Percentiles rank a stretch among this genome's conserved stretches.
Conservation (phyloP, 2,113 vertebrate genomes). For the Microcebus murinus region DNA sequence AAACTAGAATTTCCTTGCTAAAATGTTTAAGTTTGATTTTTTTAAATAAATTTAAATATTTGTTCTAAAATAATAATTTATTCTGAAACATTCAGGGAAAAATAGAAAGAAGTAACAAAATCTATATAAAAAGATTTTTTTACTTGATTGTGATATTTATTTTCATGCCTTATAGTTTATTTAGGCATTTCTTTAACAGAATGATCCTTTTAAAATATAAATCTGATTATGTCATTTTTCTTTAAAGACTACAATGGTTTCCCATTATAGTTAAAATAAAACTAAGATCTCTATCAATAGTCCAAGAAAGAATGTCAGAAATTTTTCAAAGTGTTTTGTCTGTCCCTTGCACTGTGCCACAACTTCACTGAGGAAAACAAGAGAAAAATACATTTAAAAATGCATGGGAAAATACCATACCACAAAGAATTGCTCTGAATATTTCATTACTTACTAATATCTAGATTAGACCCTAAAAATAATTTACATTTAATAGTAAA, state of each 20-base stretch:
- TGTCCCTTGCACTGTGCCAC: not conserved
- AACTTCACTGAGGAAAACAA: not conserved
- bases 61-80: not conserved
- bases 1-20: not conserved
- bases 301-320: not conserved
- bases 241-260: not conserved
- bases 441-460: not conserved
- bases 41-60: not conserved
- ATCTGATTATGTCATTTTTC: not conserved
- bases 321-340: not conserved
- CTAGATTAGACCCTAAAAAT: fast-evolving
- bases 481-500: not conserved
- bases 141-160: not conserved
- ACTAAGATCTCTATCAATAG: not conserved
- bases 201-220: not conserved
- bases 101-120: not conserved
- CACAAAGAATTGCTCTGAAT: not conserved
- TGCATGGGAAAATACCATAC: not conserved
- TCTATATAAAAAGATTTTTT: not conserved
- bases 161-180: not conserved
- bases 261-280: not conserved
- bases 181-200: not conserved
- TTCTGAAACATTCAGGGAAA: not conserved
- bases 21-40: not conserved
- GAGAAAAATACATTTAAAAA: not conserved